Conservation (phyloP, 2,888 invertebrate genomes). For the Dryobotodes eremita region DNA sequence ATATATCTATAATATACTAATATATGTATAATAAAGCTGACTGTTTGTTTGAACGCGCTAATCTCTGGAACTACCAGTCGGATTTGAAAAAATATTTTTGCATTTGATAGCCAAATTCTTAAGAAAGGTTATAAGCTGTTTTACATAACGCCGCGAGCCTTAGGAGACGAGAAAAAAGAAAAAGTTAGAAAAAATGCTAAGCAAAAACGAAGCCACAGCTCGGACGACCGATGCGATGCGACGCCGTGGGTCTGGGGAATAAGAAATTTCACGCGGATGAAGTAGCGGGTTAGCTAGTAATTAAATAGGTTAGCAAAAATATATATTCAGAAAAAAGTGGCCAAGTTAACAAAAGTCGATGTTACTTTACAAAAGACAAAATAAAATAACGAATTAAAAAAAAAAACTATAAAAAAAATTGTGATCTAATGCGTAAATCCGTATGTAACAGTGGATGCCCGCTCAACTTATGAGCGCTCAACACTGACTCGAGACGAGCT, state of each 20-base stretch:
- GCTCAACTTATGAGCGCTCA: constrained; percentile 62
- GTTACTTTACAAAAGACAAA: background rate
- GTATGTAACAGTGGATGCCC: constrained; percentile 33
- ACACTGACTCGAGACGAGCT: constrained; percentile 64
- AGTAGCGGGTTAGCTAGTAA: too few relatives aligned
- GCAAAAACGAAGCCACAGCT: background rate
- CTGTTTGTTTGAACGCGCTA: background rate
- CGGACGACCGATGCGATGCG: background rate
- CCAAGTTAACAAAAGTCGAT: background rate
- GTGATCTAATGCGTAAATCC: constrained; percentile 39
- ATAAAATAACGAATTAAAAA: background rate
- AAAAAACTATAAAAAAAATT: background rate
- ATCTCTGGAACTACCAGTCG: background rate
- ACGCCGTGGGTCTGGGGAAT: background rate
- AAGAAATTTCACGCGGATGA: too few relatives aligned
- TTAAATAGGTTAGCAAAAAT: background rate
- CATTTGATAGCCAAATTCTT: background rate
- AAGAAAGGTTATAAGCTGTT: background rate
- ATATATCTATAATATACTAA: too few relatives aligned
- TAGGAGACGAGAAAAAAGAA: background rate
- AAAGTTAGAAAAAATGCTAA: background rate
- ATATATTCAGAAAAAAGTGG: background rate
- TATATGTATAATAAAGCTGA: background rate
- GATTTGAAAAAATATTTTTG: background rate
- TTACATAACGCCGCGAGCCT: background rate